phyloP scores from a whole-genome alignment of 1,140 invertebrate species.

The Drosophila insularis region DNA sequence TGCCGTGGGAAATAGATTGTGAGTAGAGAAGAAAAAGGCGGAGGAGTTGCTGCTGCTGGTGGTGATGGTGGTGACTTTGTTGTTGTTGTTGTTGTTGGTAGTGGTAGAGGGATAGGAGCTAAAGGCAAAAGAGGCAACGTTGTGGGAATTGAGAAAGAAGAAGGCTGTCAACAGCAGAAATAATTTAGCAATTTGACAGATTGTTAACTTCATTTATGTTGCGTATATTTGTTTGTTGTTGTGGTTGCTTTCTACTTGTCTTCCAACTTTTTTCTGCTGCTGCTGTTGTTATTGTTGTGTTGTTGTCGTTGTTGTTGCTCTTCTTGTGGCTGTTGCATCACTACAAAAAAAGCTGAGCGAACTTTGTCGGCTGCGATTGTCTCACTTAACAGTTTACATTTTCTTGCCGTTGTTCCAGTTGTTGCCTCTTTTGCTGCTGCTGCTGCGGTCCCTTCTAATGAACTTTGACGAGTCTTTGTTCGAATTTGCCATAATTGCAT shows the following conservation, averaged over 20 bases:
- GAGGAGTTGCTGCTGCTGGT: not conserved
- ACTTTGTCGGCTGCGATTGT: constrained; percentile 38
- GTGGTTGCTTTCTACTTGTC: constrained; percentile 24
- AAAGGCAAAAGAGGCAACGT: constrained; percentile 35
- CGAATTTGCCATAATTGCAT: constrained; percentile 61
- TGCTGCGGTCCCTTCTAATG: constrained; percentile 39
- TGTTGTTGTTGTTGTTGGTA: too few species aligned
- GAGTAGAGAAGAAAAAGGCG: not conserved
- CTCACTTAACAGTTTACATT: constrained; percentile 57
- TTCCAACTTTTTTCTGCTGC: constrained; percentile 6
- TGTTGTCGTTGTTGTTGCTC: constrained; percentile 18
- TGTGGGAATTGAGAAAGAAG: constrained; percentile 73
- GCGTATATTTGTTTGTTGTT: constrained; percentile 62
- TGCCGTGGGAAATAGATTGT: constrained; percentile 15
- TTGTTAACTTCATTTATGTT: constrained; percentile 82
- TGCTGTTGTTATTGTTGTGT: constrained; percentile 8
- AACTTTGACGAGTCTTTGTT: constrained; percentile 42
- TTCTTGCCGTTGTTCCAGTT: constrained; percentile 47
- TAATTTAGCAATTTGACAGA: constrained; percentile 82
- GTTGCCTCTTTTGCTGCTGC: constrained; percentile 18
- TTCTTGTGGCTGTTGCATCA: constrained; percentile 33
- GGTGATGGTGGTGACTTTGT: too few species aligned
- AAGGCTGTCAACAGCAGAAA: constrained; percentile 82
- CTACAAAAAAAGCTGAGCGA: constrained; percentile 40
- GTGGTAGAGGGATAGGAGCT: constrained; percentile 12